A percentile compares a stretch with the other conserved stretches of the same genome.
Conservation (phyloP, 2,888 invertebrate species). For the Ellobium chinense region DNA sequence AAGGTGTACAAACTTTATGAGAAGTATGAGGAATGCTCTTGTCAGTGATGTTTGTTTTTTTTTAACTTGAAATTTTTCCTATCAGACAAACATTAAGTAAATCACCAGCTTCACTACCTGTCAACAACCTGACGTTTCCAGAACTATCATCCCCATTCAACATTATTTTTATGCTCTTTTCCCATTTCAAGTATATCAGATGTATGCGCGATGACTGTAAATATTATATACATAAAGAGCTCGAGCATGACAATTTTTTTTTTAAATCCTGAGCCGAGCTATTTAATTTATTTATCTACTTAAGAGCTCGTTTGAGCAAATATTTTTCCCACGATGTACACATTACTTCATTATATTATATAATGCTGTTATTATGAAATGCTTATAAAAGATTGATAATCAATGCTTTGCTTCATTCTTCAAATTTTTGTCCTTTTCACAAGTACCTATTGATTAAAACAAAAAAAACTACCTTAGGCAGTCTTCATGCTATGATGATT, state of each 20-base stretch:
- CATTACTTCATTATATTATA: conserved; percentile 22
- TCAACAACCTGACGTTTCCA: not conserved
- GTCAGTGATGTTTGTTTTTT: not conserved
- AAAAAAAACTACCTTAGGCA: not conserved
- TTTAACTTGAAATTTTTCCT: no score
- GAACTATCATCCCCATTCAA: not conserved
- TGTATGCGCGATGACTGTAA: not conserved
- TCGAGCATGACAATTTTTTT: conserved; percentile 13
- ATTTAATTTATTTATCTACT: conserved; percentile 38
- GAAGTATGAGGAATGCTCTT: no score
- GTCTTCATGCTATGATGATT: conserved; percentile 1
- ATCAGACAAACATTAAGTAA: not conserved
- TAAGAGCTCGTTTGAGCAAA: conserved; percentile 26
- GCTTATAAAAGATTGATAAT: not conserved
- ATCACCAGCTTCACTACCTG: not conserved
- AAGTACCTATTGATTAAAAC: not conserved
- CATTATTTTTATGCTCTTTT: not conserved
- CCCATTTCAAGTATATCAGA: not conserved
- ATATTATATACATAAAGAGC: conserved; percentile 9
- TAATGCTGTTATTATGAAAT: conserved; percentile 17
- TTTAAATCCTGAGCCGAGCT: not conserved
- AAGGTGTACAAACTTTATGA: not conserved
- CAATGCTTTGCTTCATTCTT: conserved; percentile 7
- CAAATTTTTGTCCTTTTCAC: not conserved
- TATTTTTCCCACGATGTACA: conserved; percentile 37